These are phyloP conservation scores for Pseudopleuronectes americanus DNA, from an alignment of 2,797 vertebrate genomes.

Conservation along the genomic window DNA sequence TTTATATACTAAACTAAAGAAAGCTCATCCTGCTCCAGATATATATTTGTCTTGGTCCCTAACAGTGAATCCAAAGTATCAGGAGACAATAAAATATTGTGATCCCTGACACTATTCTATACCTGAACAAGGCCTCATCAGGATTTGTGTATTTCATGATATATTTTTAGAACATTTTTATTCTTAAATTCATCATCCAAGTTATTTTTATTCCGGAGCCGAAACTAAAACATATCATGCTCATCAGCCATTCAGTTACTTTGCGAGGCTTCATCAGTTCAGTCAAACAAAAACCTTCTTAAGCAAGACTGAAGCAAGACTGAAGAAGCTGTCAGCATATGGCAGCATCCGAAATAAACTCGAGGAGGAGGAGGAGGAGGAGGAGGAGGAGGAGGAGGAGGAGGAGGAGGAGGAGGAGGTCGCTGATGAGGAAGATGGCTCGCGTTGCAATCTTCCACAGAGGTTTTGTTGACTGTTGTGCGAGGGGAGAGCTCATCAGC, in stretches of 20 bases:
- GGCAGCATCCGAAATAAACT: slow-evolving; percentile 62
- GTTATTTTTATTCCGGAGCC: slow-evolving; percentile 14
- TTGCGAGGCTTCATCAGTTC: slow-evolving; percentile 48
- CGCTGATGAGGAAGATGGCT: slow-evolving; percentile 74
- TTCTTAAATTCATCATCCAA: neutral
- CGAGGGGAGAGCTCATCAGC: slow-evolving; percentile 75
- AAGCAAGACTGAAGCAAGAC: neutral
- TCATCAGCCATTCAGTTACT: slow-evolving; percentile 53
- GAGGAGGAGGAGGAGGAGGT: slow-evolving; percentile 50
- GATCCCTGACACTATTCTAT: too few species aligned
- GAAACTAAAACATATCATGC: slow-evolving; percentile 29
- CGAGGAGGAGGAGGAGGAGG: slow-evolving; percentile 44
- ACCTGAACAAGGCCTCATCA: neutral
- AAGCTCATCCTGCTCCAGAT: too few species aligned
- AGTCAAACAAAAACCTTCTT: slow-evolving; percentile 49
- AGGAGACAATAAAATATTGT: too few species aligned
- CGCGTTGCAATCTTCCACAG: slow-evolving; percentile 67
- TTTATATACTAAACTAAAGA: too few species aligned
- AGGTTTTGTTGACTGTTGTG: slow-evolving; percentile 82
- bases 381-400: slow-evolving; percentile 49
- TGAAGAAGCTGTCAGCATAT: slow-evolving; percentile 47
- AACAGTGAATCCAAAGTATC: too few species aligned
- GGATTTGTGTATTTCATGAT: neutral
- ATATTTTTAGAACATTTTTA: neutral
- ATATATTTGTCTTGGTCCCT: too few species aligned